Conservation (phyloP, 2,888 invertebrate genomes). For the Portevinia maculata region DNA sequence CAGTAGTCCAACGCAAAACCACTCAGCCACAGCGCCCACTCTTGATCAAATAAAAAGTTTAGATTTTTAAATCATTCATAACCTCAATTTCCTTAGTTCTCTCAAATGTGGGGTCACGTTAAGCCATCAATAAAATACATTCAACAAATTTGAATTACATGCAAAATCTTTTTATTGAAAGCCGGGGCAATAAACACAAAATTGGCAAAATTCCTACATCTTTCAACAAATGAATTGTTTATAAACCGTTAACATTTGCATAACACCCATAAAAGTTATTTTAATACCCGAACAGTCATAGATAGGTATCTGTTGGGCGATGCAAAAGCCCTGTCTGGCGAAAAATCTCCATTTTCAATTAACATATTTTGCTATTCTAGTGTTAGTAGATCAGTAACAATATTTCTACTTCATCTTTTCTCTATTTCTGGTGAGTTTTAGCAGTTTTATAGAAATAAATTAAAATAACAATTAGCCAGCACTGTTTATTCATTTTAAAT, state of each 20-base stretch:
- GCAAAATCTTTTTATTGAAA: not conserved
- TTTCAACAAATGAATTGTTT: conserved; percentile 19
- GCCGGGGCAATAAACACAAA: conserved; percentile 33
- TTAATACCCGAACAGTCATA: conserved; percentile 13
- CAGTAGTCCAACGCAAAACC: too few relatives aligned
- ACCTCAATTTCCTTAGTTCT: not conserved
- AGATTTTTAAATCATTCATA: too few relatives aligned
- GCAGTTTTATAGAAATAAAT: conserved; percentile 34
- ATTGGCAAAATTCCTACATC: conserved; percentile 27
- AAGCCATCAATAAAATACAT: not conserved
- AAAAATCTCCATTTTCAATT: conserved; percentile 27
- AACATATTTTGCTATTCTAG: conserved; percentile 21
- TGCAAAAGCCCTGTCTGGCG: not conserved
- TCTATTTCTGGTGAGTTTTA: conserved; percentile 17
- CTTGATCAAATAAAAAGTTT: too few relatives aligned
- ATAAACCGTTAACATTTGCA: conserved; percentile 28
- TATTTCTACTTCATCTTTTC: not conserved
- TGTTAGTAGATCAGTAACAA: conserved; percentile 1
- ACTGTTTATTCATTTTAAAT: conserved; percentile 21
- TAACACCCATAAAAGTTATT: conserved; percentile 16
- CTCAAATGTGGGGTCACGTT: not conserved
- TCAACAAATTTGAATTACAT: not conserved
- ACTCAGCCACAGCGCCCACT: too few relatives aligned
- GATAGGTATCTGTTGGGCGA: conserved; percentile 9
- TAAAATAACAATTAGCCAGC: conserved; percentile 42